A percentile compares a stretch with the other conserved stretches of the same genome.
phyloP scores from a whole-genome alignment of 2,888 invertebrate species.

The Agonopterix alstromeriana region DNA sequence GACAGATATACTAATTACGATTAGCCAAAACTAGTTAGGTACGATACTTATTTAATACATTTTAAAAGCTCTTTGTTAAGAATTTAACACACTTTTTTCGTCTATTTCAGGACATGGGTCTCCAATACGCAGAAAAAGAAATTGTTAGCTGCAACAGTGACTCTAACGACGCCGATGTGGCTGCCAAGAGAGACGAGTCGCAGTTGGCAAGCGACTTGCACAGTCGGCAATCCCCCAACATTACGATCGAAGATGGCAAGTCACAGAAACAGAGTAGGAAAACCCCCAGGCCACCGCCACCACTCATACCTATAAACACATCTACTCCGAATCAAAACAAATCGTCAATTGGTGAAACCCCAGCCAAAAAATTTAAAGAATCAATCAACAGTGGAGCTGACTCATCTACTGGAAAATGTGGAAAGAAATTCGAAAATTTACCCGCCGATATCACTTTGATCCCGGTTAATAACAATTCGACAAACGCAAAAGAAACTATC shows the following conservation, averaged over 20 bases:
- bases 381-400: slow-evolving; percentile 17
- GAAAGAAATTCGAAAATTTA: slow-evolving; percentile 32
- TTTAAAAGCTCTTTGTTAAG: no score
- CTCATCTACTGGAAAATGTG: slow-evolving; percentile 12
- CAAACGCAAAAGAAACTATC: slow-evolving; percentile 38
- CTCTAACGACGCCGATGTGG: slow-evolving; percentile 53
- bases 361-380: slow-evolving; percentile 60
- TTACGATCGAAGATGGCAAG: slow-evolving; percentile 39
- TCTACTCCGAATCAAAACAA: slow-evolving; percentile 62
- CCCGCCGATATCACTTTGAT: slow-evolving; percentile 44
- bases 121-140: slow-evolving; percentile 55
- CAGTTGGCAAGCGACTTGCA: slow-evolving; percentile 29
- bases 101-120: slow-evolving; percentile 63
- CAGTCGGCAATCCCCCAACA: slow-evolving; percentile 32
- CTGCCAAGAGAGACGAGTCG: slow-evolving; percentile 33
- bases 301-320: slow-evolving; percentile 82
- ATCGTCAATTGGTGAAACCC: slow-evolving; percentile 53
- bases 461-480: slow-evolving; percentile 31
- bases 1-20: no score
- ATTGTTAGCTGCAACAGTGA: slow-evolving; percentile 60
- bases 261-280: slow-evolving; percentile 47
- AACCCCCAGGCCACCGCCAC: slow-evolving; percentile 81
- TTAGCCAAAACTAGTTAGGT: no score
- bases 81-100: slow-evolving; percentile 9
- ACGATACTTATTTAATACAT: no score